Evolutionary conservation across 2,797 vertebrate species (phyloP), one percentile per base, ranked within the genome.

Genomic region (Otolemur crassicaudatus): DNA sequence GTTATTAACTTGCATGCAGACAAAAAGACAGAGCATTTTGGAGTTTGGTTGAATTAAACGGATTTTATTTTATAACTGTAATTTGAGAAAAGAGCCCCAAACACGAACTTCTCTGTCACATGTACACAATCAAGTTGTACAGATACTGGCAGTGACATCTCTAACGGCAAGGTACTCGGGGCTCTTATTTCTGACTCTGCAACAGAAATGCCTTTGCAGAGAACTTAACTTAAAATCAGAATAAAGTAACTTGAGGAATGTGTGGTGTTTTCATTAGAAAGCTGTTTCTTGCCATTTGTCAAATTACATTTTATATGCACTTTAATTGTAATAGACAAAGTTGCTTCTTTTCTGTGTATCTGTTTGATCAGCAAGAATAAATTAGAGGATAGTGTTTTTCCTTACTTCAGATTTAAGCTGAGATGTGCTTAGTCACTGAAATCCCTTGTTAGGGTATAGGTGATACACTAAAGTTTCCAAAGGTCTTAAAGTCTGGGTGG

Each of bases 381-480:
- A 80, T 49, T 17, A 11, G 31, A 72, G 63, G 72, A 7, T 10
- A 67, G 61, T 27, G 2, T 93, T 61, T 70, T 81, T 97, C 43
- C 90, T 98, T 27, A 1, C 63, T 90, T 86, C 93, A 87, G 90
- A 22, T n/a, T 75, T 93, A 93, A 79, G n/a, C 79, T 16, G 58
- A 91, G 1, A 86, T 95, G 63, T 97, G 93, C 92, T 96, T 96
- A 94, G 87, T 96, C 98, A 87, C 69, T 96, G 88, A 96, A 96
- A 91, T 90, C 77, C 58, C 89, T 85, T 73, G 53, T 81, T 49
- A 63, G 61, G 83, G 94, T 60, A 29, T 61, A 85, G 3, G 0
- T 19, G 10, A 9, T 87, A 31, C 31, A 70, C 34, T 91, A 75
- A 92, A 11, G 1, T 96, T 97, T 97, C 88, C 93, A 97, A 96